Evolutionary conservation across 1,140 invertebrate genomes (phyloP).

Genomic region (Drosophila bocki): DNA sequence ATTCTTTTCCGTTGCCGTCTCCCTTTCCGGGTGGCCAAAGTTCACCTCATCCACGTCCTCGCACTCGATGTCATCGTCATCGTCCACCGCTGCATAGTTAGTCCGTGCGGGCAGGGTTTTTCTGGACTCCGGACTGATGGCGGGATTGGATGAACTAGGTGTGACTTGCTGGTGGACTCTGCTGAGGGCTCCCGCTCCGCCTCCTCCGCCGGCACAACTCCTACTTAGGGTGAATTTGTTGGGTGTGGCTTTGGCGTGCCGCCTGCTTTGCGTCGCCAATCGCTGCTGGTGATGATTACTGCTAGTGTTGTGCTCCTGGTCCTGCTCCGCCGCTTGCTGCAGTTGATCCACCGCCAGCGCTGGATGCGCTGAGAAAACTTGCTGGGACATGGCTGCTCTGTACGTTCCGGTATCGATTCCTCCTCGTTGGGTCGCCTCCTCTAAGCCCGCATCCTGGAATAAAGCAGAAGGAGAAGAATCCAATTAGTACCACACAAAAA

Average conservation of each 20-base stretch:
- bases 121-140: conserved; percentile 33
- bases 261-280: conserved; percentile 46
- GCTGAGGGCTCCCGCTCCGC: conserved; percentile 11
- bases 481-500: conserved; percentile 71
- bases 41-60: conserved; percentile 75
- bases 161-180: conserved; percentile 24
- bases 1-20: conserved; percentile 32
- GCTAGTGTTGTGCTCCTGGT: conserved; percentile 28
- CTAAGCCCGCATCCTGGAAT: conserved; percentile 65
- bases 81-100: conserved; percentile 71
- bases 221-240: conserved; percentile 69
- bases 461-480: conserved; percentile 49
- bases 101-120: conserved; percentile 71
- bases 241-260: conserved; percentile 64
- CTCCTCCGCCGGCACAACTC: conserved; percentile 56
- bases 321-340: conserved; percentile 66
- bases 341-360: conserved; percentile 78
- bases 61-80: conserved; percentile 74
- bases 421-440: conserved; percentile 10
- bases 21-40: conserved; percentile 56
- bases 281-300: conserved; percentile 43
- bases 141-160: conserved; percentile 21
- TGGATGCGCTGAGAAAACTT: conserved; percentile 83
- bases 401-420: conserved; percentile 6
- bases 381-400: conserved; percentile 58